These are phyloP conservation scores for Caretta caretta DNA, from an alignment of 2,113 vertebrate genomes.

Conservation along the genomic window DNA sequence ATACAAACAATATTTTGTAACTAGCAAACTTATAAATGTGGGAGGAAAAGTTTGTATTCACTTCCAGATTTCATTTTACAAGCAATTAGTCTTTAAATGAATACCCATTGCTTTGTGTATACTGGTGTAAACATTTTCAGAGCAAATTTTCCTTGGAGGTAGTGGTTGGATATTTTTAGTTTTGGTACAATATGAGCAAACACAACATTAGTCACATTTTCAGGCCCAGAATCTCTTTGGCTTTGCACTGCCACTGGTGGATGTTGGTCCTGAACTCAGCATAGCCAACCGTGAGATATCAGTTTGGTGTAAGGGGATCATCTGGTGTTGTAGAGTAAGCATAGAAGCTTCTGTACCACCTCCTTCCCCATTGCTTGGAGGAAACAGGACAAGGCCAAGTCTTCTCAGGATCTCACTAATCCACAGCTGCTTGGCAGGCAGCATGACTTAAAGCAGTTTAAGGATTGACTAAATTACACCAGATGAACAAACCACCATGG, in stretches of 20 bases:
- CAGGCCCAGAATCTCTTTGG: background rate
- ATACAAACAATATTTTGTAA: background rate
- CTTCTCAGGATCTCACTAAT: background rate
- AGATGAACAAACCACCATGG: background rate
- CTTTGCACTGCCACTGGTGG: background rate
- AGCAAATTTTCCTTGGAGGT: background rate
- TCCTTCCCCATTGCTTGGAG: background rate
- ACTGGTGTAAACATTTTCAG: background rate
- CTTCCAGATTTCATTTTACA: background rate
- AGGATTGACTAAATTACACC: background rate
- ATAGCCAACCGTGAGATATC: background rate
- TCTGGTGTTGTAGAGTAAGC: background rate
- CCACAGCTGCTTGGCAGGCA: background rate
- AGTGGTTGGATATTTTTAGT: background rate
- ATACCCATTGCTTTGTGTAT: background rate
- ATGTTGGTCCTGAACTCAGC: background rate
- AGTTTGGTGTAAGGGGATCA: background rate
- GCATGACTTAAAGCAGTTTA: background rate
- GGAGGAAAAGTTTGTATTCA: background rate
- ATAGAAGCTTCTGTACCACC: background rate
- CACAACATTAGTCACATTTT: background rate
- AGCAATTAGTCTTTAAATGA: background rate
- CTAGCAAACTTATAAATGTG: background rate
- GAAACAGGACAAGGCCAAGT: background rate
- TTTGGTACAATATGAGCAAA: background rate